Evolutionary conservation across 2,113 vertebrate genomes (phyloP).

Genomic region (Sceloporus undulatus): DNA sequence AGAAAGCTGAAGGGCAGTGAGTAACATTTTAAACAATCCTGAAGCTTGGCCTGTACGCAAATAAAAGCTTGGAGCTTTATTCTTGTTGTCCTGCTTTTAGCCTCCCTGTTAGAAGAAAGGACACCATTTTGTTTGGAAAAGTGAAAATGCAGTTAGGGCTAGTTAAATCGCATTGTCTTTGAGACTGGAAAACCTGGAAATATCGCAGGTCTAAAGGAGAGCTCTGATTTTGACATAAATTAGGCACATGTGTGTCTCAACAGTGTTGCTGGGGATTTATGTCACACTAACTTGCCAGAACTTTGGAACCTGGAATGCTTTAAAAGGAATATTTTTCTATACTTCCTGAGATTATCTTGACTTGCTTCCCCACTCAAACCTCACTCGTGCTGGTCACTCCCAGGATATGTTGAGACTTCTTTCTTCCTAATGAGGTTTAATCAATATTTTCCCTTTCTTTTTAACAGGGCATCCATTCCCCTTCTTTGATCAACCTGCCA

Average conservation of each 20-base stretch:
- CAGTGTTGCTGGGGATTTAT: not conserved
- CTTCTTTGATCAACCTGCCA: conserved; percentile 90
- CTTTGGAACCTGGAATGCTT: not conserved
- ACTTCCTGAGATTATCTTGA: not conserved
- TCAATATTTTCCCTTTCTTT: conserved; percentile 21
- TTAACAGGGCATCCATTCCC: conserved; percentile 86
- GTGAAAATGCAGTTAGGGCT: not conserved
- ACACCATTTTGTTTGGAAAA: not conserved
- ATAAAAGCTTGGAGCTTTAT: not conserved
- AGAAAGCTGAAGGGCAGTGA: not conserved
- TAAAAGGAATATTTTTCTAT: not conserved
- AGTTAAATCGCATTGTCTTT: not conserved
- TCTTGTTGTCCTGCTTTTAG: not conserved
- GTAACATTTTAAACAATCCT: not conserved
- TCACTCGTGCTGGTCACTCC: no score
- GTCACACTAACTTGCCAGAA: not conserved
- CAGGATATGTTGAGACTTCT: not conserved
- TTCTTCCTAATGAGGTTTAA: conserved; percentile 6
- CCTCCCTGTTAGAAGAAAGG: not conserved
- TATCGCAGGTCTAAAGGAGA: not conserved
- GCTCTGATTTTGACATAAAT: not conserved
- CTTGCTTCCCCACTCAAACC: no score
- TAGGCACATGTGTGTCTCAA: conserved; percentile 3
- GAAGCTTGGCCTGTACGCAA: not conserved
- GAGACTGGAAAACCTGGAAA: conserved; percentile 50